Evolutionary conservation across 2,797 vertebrate species (phyloP), one percentile per base, ranked within the genome.

Genomic region (Typhlichthys subterraneus): DNA sequence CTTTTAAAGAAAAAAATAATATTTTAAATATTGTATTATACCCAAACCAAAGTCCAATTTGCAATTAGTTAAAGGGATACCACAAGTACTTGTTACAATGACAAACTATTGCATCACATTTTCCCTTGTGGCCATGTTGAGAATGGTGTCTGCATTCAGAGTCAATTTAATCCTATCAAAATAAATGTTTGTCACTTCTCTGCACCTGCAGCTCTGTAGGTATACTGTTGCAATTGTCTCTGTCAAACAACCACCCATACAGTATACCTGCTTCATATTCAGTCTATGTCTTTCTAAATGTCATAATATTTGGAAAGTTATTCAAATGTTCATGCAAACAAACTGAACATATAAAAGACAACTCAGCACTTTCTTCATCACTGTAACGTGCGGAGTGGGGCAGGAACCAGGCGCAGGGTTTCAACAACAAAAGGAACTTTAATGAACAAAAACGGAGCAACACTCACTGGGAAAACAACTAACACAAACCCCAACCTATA

Each of bases 151-250:
- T 83, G 59, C 56, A 73, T 77, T 79, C 50, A 72, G 68, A 71
- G 63, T 79, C 77, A 70, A 71, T 68, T 86, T 84, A 87, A 86
- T 68, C 63, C 67, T 85, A 67, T 80, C 76, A 89, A 92, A 92
- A 91, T 75, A 89, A 85, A 87, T 85, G 70, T 50, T 63, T 23
- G 19, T 29, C 23, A 29, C 23, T 54, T 14, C 42, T 52, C 57
- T 65, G 46, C 70, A 79, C 83, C 81, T 79, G 66, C 62, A 70
- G 23, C 17, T 38, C n/a, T 69, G 47, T 59, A 68, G 55, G 54
- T 66, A 63, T 13, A 52, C 61, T 56, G 62, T 12, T 70, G 79
- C 74, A 70, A 78, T 66, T 67, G 67, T 80, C 57, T 78, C 50
- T 67, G 67, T 59, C 12, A 47, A 55, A 63, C 59, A 53, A 58